Evolutionary conservation across 2,113 vertebrate species (phyloP).

Genomic region (Dissostichus mawsoni): DNA sequence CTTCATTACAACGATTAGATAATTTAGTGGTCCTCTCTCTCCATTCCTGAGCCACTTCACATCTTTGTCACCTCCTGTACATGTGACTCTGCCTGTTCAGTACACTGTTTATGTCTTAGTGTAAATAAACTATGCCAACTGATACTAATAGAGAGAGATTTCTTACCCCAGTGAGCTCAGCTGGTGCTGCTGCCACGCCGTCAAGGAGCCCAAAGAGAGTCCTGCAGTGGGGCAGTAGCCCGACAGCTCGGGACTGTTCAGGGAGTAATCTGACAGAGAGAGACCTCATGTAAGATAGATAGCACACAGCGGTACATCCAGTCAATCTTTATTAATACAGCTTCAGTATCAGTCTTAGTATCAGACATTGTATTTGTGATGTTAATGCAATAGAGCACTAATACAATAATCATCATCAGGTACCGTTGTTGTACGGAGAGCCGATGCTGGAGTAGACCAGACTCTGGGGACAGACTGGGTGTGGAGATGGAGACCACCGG

Average conservation of each 20-base stretch:
- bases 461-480: conserved; percentile 92
- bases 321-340: not conserved
- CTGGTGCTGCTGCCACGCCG: conserved; percentile 94
- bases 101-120: not conserved
- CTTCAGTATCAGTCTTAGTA: not conserved
- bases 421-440: conserved; percentile 92
- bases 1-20: not conserved
- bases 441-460: conserved; percentile 90
- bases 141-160: not conserved
- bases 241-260: conserved; percentile 91
- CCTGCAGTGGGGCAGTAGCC: conserved; percentile 90
- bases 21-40: not conserved
- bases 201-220: conserved; percentile 88
- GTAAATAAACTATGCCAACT: too few relatives aligned
- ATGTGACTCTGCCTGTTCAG: not conserved
- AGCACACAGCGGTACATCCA: not conserved
- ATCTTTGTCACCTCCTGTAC: not conserved
- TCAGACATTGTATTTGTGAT: too few relatives aligned
- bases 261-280: conserved; percentile 87
- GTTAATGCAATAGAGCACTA: not conserved
- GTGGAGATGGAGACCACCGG: conserved; percentile 94
- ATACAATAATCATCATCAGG: conserved; percentile 15
- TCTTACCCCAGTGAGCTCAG: conserved; percentile 92
- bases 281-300: not conserved
- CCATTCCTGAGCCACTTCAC: not conserved